Evolutionary conservation across 2,797 vertebrate genomes (phyloP), one percentile per base, ranked within the genome.

Genomic region (Aratinga solstitialis): DNA sequence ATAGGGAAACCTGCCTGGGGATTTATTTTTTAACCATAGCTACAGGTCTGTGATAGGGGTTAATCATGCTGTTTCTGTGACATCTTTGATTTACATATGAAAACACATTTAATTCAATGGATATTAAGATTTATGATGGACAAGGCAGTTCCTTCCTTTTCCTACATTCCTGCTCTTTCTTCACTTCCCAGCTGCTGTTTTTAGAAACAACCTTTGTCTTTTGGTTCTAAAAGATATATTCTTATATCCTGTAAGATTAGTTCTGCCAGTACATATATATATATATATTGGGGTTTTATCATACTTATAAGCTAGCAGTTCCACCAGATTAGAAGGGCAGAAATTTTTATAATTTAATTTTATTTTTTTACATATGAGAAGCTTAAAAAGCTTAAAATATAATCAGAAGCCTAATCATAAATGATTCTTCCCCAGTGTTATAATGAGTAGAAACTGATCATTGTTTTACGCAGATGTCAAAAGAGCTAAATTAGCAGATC

Each of bases 401-500:
- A 76, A 78, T 58, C 26, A 24, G 59, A 74, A 78, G 13, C 32
- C 54, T 59, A 66, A 94, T 88, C 11, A 85, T 74, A 93, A 89
- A 75, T 43, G 12, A 56, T 45, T n/a, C 68, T 90, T 94, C 71
- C 36, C 23, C n/a, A 23, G 80, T 61, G 66, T 68, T 94, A 82
- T 79, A 93, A 82, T 85, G 78, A 84, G 58, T 93, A 86, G 82
- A 93, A 93, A 88, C 34, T 58, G 51, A 85, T 93, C 42, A 77
- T 69, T 65, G 63, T 91, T 94, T 75, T 62, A 87, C 79, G 66
- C 89, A 96, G 91, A 91, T 97, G 91, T 95, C 87, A 86, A 75
- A 95, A 87, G 68, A 95, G 61, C 74, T 92, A 95, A 93, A 84
- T 72, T 63, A 95, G 65, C 48, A 95, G 96, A 96, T 97, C 95